Base-by-base conservation (phyloP, 2,888 invertebrate genomes). In the Drosophila antonietae region DNA sequence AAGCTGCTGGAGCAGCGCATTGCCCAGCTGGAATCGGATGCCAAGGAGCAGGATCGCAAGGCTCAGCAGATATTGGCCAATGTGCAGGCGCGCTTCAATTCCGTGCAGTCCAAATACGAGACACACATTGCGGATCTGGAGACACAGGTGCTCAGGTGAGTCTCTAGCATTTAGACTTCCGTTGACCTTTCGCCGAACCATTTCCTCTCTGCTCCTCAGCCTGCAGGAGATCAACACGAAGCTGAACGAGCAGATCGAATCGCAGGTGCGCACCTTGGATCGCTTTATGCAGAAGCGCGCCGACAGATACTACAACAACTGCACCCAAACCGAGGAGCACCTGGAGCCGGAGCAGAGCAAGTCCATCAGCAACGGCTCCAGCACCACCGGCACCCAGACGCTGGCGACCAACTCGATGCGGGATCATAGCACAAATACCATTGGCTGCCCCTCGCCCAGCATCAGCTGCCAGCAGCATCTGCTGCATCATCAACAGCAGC, bases 71-170 rank as follows among this genome's bases (percentile, higher is more conserved):
- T 96, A 59, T 92, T 96, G 75, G 89, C 95, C 28, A 96, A 96
- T 57, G 94, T 97, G 18, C 96, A 96, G 92, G 95, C 95, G 64
- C 96, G 96, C 84, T 96, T 96, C 89, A 94, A 95, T 43, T 95
- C 96, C 51, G 96, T 96, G 94, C 96, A 96, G 92, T 94, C 95
- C 65, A 96, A 96, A 90, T 96, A 96, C 86, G 95, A 96, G 79
- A 94, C 93, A 43, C 96, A 96, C 87, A 96, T 96, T 64, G 95
- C 95, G 75, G 96, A 96, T 81, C 93, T 96, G n/a, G 96, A 96
- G 91, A 93, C 95, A 31, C 95, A 96, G 90, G 94, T 94, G 15
- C 80, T 93, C 62, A 93, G 92, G 92, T 93, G 68, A 78, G 69
- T 56, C 7, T 8, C 0, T 2, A 18, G 12, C 12, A 3, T 6